These are phyloP conservation scores for Euproctis similis DNA, from an alignment of 2,888 invertebrate species.

Conservation along the genomic window DNA sequence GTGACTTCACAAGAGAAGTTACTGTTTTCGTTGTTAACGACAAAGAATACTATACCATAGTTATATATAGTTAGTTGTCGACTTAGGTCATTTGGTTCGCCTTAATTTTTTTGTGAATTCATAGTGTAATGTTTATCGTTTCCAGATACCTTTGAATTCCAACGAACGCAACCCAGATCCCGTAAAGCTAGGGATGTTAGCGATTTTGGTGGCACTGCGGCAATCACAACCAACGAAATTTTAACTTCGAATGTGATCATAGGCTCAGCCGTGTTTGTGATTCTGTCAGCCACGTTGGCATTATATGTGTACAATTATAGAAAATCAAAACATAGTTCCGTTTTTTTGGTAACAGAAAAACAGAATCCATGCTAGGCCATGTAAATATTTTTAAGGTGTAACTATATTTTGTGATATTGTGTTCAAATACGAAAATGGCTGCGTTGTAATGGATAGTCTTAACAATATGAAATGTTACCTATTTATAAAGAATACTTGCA, in stretches of 20 bases:
- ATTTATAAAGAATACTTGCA: too few species aligned
- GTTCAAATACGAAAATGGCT: slow-evolving; percentile 28
- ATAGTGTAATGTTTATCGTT: not conserved
- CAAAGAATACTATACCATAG: too few species aligned
- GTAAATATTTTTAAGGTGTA: slow-evolving; percentile 27
- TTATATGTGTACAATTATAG: too few species aligned
- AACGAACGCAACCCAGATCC: slow-evolving; percentile 49
- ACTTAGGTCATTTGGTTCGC: too few species aligned
- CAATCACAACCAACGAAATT: slow-evolving; percentile 24
- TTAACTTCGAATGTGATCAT: slow-evolving; percentile 36
- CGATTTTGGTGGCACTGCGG: slow-evolving; percentile 19
- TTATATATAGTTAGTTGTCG: too few species aligned
- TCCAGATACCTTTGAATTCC: slow-evolving; percentile 57
- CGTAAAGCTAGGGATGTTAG: slow-evolving; percentile 51
- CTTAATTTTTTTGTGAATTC: too few species aligned
- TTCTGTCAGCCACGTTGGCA: slow-evolving; percentile 38
- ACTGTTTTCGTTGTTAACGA: too few species aligned
- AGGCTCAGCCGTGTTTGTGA: slow-evolving; percentile 38
- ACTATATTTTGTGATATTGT: slow-evolving; percentile 46
- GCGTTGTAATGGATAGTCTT: slow-evolving; percentile 24
- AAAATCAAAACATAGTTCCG: slow-evolving; percentile 21
- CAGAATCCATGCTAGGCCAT: slow-evolving; percentile 24
- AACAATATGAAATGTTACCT: slow-evolving; percentile 10
- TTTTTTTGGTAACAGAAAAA: slow-evolving; percentile 3
- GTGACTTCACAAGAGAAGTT: too few species aligned